These are phyloP conservation scores for Eulemur rubriventer DNA, from an alignment of 2,797 vertebrate genomes.

Conservation along the genomic window DNA sequence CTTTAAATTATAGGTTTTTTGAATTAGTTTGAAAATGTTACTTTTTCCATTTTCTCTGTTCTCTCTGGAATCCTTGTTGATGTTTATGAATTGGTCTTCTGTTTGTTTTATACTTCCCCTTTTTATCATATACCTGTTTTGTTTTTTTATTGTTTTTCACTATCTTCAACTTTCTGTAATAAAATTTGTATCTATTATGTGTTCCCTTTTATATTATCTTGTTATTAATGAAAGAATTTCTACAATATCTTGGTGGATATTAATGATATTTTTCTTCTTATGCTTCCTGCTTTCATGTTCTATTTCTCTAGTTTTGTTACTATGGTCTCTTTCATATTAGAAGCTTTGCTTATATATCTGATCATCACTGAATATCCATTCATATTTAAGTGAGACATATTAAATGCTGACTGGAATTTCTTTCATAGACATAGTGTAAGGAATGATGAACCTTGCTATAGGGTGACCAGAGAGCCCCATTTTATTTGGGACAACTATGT, in stretches of 20 bases:
- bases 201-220: not conserved
- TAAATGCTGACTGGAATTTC: not conserved
- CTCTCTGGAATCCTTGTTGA: not conserved
- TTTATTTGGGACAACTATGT: not conserved
- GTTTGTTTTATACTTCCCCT: not conserved
- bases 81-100: not conserved
- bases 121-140: not conserved
- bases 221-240: not conserved
- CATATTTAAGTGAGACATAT: not conserved
- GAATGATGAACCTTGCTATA: not conserved
- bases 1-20: not conserved
- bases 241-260: not conserved
- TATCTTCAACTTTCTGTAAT: not conserved
- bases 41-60: not conserved
- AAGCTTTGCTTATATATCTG: not conserved
- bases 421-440: not conserved
- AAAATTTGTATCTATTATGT: not conserved
- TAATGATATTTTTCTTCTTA: not conserved
- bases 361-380: not conserved
- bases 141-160: not conserved
- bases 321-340: not conserved
- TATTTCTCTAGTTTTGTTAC: not conserved
- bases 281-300: not conserved
- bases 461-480: not conserved
- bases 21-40: not conserved